Evolutionary conservation across 2,888 invertebrate species (phyloP), one percentile per base, ranked within the genome.

Genomic region (Campopleginae sp.): DNA sequence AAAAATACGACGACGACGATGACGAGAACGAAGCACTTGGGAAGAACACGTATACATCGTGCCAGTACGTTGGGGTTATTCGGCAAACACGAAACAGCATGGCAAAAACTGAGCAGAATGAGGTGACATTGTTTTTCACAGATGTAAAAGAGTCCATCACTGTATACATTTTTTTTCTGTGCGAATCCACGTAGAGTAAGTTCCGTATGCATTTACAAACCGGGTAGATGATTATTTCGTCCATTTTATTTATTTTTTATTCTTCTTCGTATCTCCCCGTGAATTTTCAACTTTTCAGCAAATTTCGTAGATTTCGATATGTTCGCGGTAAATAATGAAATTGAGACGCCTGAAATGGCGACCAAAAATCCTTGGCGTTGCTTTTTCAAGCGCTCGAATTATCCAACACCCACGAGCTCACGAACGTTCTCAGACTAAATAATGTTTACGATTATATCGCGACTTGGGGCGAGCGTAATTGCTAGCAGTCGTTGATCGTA

Each of bases 1-100:
- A 61, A 85, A 87, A 87, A 85, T 74, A 81, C 84, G 63, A 76
- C 54, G 76, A 54, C 72, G 74, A 70, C 42, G 51, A 58, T 58
- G 58, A 38, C 38, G 54, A 19, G 23, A 33, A 74, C 44, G 74
- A 71, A 61, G 71, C 75, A 85, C 48, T 80, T 61, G 65, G 42
- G 71, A 61, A 78, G 75, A 61, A 74, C 46, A 80, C 75, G 42
- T 61, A 63, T 66, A 66, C 54, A 27, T 68, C 74, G 66, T 51
- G 58, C 74, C 61, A 75, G 70, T 27, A 82, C n/a, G 66, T 66
- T 42, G 46, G 66, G 54, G 74, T 83, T 81, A 14, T 65, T 83
- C 76, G 76, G 61, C 48, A 71, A 54, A 54, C 17, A 63, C 65
- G 44, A 70, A 72, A 48, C 54, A 61, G 54, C 44, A 42, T 27